Percentiles rank a stretch among this genome's conserved stretches.
Evolutionary conservation across 2,888 invertebrate species (phyloP).

Genomic region (Amaurobius ferox): DNA sequence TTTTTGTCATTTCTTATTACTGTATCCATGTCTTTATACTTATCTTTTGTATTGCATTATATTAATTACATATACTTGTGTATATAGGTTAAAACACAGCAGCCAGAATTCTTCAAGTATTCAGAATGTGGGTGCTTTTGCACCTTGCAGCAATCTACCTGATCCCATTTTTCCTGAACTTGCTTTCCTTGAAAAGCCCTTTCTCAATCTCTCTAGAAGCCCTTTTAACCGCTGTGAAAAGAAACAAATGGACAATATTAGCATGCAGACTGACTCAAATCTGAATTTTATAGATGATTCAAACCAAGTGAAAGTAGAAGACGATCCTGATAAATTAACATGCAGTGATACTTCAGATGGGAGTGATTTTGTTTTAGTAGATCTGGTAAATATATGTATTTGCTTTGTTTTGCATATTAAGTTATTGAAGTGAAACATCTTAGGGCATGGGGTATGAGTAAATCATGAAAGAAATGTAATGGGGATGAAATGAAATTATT

Average conservation of each 20-base stretch:
- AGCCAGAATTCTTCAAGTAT: constrained; percentile 25
- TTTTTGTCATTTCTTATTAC: no score
- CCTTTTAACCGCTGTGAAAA: neutral
- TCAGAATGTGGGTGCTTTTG: constrained; percentile 76
- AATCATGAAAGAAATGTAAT: no score
- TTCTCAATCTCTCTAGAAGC: constrained; percentile 40
- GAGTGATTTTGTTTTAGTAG: constrained; percentile 85
- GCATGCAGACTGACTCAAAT: constrained; percentile 31
- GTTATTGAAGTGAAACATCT: no score
- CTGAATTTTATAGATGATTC: constrained; percentile 9
- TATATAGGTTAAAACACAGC: neutral
- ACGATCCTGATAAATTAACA: constrained; percentile 76
- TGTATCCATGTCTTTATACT: no score
- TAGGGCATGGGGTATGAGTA: no score
- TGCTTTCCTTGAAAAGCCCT: constrained; percentile 42
- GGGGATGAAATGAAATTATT: no score
- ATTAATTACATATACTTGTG: no score
- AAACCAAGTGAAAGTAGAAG: neutral
- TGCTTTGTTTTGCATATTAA: neutral
- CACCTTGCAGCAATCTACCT: constrained; percentile 45
- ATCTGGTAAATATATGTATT: constrained; percentile 81
- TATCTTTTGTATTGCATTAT: no score
- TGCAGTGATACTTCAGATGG: constrained; percentile 80
- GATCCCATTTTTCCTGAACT: constrained; percentile 51
- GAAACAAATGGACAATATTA: neutral